Percentiles rank a stretch among this genome's conserved stretches.
Evolutionary conservation across 2,113 vertebrate species (phyloP).

Genomic region (Rhipidura dahli): DNA sequence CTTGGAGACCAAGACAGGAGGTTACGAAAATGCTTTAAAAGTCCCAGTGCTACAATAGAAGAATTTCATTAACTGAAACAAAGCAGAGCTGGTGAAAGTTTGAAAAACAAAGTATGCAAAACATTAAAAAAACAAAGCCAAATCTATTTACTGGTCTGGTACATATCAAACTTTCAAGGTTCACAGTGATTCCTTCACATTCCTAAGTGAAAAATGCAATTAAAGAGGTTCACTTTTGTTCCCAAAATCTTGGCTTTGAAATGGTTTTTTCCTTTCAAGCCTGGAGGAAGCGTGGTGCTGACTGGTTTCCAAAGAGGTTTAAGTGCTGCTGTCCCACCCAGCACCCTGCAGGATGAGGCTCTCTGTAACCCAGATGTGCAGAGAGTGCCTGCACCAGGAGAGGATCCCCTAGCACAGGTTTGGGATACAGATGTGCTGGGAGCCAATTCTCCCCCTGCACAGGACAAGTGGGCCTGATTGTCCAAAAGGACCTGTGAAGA

Average conservation of each 20-base stretch:
- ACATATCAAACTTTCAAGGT: conserved; percentile 47
- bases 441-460: background rate
- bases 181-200: conserved; percentile 52
- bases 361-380: background rate
- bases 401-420: background rate
- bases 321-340: background rate
- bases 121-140: conserved; percentile 49
- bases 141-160: conserved; percentile 62
- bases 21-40: conserved; percentile 77
- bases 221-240: conserved; percentile 17
- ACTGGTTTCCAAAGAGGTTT: background rate
- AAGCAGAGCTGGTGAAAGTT: conserved; percentile 73
- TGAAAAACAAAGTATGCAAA: conserved; percentile 73
- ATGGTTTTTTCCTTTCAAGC: conserved; percentile 12
- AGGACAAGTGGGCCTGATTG: background rate
- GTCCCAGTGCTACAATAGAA: conserved; percentile 75
- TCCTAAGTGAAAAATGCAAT: conserved; percentile 50
- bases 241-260: conserved; percentile 27
- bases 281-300: background rate
- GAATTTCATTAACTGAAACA: conserved; percentile 82
- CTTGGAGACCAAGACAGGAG: conserved; percentile 75
- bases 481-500: background rate
- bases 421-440: background rate
- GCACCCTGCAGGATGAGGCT: background rate
- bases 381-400: background rate